Evolutionary conservation across 2,888 invertebrate species (phyloP), one percentile per base, ranked within the genome.

Genomic region (Mycalesis mineus): DNA sequence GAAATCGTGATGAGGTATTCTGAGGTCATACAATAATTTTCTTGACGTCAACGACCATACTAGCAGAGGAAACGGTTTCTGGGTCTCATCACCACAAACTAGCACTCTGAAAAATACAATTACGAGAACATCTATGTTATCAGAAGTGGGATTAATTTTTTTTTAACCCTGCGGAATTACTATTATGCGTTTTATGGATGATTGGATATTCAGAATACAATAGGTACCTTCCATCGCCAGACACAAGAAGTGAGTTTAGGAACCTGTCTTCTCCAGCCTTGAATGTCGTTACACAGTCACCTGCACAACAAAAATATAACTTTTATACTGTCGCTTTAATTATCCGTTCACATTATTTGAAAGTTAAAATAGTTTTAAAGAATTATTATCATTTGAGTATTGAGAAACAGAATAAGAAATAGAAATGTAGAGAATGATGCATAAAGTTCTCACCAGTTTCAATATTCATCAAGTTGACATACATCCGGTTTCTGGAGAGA

Each of bases 201-300:
- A 33, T 33, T 9, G 33, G 7, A 9, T 33, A 33, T 33, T 33
- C 7, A 7, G n/a, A 36, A 36, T 36, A 9, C 1, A 11, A 11
- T 13, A 47, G 53, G 58, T 82, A 94, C 95, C 94, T 93, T 76
- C 97, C 97, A 84, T 97, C 96, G 52, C 95, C 96, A 52, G 96
- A 96, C 55, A 96, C 96, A 59, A 97, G 92, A 68, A 97, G 84
- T 5, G 96, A 96, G 83, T 97, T 96, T 9, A 97, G 92, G 82
- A 97, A 97, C 65, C 97, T 92, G 82, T 97, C 96, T 82, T 97
- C 97, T 1, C 97, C 97, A 47, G 95, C 95, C 78, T 97, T 97
- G 82, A 97, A 97, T 0, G 96, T 96, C 8, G 97, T 94, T 48
- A 94, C 94, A 70, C 95, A 94, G 75, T 95, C 95, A 64, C 95